Evolutionary conservation across 2,888 invertebrate genomes (phyloP).

Genomic region (Allophyes oxyacanthae): DNA sequence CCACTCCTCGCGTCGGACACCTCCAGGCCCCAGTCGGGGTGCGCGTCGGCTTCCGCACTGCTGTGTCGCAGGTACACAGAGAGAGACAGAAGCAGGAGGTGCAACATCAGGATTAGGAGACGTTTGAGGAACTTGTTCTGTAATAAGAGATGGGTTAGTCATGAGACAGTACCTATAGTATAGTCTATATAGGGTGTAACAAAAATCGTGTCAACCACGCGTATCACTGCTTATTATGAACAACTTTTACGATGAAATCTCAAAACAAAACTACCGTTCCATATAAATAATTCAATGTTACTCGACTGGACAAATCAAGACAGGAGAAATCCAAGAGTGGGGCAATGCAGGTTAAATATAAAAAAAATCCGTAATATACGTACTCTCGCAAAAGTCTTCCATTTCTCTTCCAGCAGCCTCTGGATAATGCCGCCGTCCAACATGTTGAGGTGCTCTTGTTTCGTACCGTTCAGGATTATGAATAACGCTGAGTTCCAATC

Average conservation of each 20-base stretch:
- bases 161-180: no score
- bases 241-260: no score
- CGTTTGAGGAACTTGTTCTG: constrained; percentile 98
- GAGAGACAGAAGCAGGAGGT: constrained; percentile 95
- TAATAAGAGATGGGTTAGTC: constrained; percentile 37
- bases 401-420: constrained; percentile 98
- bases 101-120: constrained; percentile 95
- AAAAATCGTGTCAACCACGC: no score
- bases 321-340: no score
- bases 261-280: no score
- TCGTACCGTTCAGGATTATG: constrained; percentile 98
- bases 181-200: no score
- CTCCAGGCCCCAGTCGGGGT: constrained; percentile 80
- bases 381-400: constrained; percentile 99
- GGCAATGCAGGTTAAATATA: no score
- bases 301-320: no score
- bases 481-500: constrained; percentile 99
- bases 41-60: constrained; percentile 74
- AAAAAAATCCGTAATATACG: constrained; percentile 54
- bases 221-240: no score
- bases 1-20: constrained; percentile 79
- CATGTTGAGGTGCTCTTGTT: constrained; percentile 99
- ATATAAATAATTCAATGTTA: no score
- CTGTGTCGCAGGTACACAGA: constrained; percentile 96
- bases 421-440: constrained; percentile 99